A percentile compares a stretch with the other conserved stretches of the same genome.
These are phyloP conservation scores for Rallus crepitans DNA, from an alignment of 2,797 vertebrate species.

Conservation along the genomic window DNA sequence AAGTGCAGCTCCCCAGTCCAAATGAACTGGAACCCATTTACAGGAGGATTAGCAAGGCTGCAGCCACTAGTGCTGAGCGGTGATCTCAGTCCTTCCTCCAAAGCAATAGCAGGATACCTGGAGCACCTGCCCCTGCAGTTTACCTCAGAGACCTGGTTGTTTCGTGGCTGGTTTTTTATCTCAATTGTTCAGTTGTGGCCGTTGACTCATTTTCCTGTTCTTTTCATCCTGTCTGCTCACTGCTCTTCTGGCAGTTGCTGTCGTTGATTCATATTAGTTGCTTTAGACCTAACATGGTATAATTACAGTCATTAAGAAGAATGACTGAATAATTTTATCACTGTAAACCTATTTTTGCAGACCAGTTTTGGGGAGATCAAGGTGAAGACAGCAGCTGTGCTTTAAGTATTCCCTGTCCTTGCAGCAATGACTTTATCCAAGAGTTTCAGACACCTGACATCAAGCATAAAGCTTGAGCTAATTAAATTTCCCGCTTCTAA, in stretches of 20 bases:
- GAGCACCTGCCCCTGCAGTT: not conserved
- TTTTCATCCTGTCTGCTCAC: not conserved
- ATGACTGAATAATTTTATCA: not conserved
- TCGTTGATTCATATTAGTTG: not conserved
- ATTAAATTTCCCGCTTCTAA: not conserved
- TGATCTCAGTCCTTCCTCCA: not conserved
- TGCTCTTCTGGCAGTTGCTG: not conserved
- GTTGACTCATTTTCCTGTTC: constrained; percentile 38
- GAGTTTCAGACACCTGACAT: not conserved
- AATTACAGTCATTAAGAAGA: constrained; percentile 13
- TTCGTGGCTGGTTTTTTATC: not conserved
- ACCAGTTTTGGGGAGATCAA: not conserved
- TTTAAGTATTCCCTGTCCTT: not conserved
- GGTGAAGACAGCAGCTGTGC: not conserved
- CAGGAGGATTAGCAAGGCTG: not conserved
- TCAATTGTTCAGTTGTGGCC: constrained; percentile 11
- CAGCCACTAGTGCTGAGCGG: not conserved
- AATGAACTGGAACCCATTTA: not conserved
- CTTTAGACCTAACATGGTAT: not conserved
- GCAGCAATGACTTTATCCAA: not conserved
- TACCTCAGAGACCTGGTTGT: not conserved
- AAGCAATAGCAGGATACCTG: not conserved
- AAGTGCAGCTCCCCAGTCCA: not conserved
- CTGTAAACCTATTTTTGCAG: not conserved
- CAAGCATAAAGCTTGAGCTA: not conserved